Evolutionary conservation across 1,140 invertebrate genomes (phyloP).

Genomic region (Gryllus bimaculatus): DNA sequence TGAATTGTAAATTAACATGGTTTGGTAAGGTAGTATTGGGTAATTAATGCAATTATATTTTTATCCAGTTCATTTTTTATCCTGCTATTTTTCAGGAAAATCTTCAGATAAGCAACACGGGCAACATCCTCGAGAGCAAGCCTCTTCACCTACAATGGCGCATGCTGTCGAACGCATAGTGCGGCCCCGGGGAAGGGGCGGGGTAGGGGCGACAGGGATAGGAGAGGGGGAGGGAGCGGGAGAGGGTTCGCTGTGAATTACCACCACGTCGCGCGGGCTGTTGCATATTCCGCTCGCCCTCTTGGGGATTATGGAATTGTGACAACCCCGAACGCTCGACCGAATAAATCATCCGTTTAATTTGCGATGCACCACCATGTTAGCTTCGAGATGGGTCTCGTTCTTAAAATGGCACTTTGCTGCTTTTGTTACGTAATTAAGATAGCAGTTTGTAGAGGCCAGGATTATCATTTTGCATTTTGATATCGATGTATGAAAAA

Average conservation of each 20-base stretch:
- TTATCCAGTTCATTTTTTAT: no score
- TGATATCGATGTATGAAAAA: neutral
- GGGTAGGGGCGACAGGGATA: conserved; percentile 21
- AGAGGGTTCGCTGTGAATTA: neutral
- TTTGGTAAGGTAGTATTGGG: no score
- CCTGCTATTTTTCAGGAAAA: no score
- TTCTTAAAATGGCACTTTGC: neutral
- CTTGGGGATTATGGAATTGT: neutral
- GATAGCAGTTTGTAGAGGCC: neutral
- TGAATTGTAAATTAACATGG: no score
- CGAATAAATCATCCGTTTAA: conserved; percentile 1
- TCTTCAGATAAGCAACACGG: neutral
- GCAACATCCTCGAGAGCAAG: neutral
- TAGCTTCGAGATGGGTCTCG: neutral
- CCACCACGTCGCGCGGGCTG: conserved; percentile 18
- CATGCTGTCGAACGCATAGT: neutral
- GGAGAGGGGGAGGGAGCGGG: conserved; percentile 13
- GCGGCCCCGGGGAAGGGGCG: neutral
- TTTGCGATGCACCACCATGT: neutral
- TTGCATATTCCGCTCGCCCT: conserved; percentile 15
- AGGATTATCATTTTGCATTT: neutral
- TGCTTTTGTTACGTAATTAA: neutral
- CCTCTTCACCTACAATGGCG: neutral
- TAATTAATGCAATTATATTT: no score
- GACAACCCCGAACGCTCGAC: neutral